Base-by-base conservation (phyloP, 2,888 invertebrate genomes). In the Lutraria lutraria region DNA sequence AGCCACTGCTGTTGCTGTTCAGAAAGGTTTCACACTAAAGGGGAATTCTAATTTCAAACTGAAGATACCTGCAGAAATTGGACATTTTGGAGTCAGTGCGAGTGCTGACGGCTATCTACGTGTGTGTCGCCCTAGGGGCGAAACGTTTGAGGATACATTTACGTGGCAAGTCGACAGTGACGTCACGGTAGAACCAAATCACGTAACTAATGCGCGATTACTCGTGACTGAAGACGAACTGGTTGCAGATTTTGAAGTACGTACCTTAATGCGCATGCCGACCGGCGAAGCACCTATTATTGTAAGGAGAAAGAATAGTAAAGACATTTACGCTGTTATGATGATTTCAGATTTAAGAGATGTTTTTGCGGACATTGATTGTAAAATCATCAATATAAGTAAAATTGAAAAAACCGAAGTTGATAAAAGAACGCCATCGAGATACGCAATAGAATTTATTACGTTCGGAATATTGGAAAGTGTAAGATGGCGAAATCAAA, bases 111-210 rank as follows among this genome's bases (percentile, higher is more conserved):
- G 94, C 13, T 93, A 94, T 85, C 83, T 94, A 25, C 89, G 93
- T 31, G 93, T 94, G 21, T 93, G 94, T 52, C 91, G 93, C 81
- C 88, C 92, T 54, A 88, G 92, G 25, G 94, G 94, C 15, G 94
- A 94, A 87, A 93, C 93, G 21, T 90, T 94, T 68, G 93, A 94
- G 80, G 94, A 94, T 79, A 93, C 92, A 54, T 94, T 94, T 84
- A 93, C 93, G 15, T 94, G 94, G 94, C 94, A 94, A 84, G 93
- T 94, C 34, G 94, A 94, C 84, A 94, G 94, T 91, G 94, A 94
- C 88, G 94, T 94, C 72, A 94, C 94, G 3, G 94, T 94, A 19
- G 94, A 94, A 89, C 92, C 93, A 15, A 94, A 93, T 85, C 94
- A 94, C 87, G 91, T 93, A 68, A 94, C 94, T 25, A 92, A 92